Conservation (phyloP, 2,888 invertebrate species). For the Erebia ligea region DNA sequence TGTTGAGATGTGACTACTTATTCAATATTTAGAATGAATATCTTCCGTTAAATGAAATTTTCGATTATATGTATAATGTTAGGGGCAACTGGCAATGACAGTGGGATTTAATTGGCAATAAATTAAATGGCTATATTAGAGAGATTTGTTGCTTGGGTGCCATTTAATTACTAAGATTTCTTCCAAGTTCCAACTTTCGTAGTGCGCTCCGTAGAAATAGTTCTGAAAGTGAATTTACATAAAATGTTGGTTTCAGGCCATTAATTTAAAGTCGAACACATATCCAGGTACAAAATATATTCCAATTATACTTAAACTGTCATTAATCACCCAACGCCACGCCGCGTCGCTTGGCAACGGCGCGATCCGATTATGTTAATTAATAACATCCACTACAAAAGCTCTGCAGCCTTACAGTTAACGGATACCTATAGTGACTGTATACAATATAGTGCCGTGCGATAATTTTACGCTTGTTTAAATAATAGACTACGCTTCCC, state of each 20-base stretch:
- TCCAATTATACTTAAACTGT: conserved; percentile 19
- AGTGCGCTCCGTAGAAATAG: too few species aligned
- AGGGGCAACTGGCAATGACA: too few species aligned
- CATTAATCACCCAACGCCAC: conserved; percentile 28
- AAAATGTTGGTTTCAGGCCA: background rate
- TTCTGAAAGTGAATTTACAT: too few species aligned
- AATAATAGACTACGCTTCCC: conserved; percentile 3
- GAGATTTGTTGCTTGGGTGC: too few species aligned
- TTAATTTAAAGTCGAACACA: conserved; percentile 4
- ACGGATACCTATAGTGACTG: conserved; percentile 19
- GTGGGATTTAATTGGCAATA: too few species aligned
- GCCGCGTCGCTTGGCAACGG: conserved; percentile 8
- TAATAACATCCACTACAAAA: conserved; percentile 42
- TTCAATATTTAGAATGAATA: too few species aligned
- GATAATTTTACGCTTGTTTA: conserved; percentile 22
- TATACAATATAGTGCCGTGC: conserved; percentile 21
- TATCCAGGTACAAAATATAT: conserved; percentile 10
- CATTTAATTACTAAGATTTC: too few species aligned
- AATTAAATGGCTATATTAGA: too few species aligned
- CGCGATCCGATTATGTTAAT: conserved; percentile 45
- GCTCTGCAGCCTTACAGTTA: conserved; percentile 24
- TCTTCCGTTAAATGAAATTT: too few species aligned
- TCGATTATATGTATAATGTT: too few species aligned
- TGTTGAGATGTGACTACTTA: too few species aligned
- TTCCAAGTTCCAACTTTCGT: too few species aligned